Conservation (phyloP, 23 tunicate species). For the Halocynthia aurantium region DNA sequence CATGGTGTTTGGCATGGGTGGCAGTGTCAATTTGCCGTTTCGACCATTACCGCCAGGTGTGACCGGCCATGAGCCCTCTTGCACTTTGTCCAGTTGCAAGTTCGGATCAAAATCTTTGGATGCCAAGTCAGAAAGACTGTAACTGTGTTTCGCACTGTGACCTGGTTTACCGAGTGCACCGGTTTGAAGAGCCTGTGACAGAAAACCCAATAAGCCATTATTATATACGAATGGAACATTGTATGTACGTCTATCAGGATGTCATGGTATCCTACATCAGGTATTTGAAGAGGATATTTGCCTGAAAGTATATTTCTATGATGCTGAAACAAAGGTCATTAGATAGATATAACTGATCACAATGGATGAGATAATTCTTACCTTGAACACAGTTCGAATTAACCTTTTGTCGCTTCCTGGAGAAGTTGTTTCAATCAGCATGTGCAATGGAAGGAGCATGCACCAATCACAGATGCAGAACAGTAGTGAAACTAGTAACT, state of each 20-base stretch:
- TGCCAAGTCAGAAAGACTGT: conserved; percentile 72
- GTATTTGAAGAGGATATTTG: too few relatives aligned
- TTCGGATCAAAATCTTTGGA: conserved; percentile 72
- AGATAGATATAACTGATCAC: neutral
- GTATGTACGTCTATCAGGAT: too few relatives aligned
- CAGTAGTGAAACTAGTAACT: conserved; percentile 62
- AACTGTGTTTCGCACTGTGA: conserved; percentile 89
- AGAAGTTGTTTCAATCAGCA: conserved; percentile 38
- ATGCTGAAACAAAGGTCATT: too few relatives aligned
- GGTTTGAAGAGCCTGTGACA: conserved; percentile 70
- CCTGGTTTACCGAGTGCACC: conserved; percentile 85
- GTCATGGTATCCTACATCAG: too few relatives aligned
- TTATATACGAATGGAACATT: too few relatives aligned
- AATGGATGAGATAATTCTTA: conserved; percentile 1
- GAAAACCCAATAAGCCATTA: too few relatives aligned
- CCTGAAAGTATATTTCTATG: too few relatives aligned
- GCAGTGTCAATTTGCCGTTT: conserved; percentile 23
- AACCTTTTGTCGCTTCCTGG: conserved; percentile 62
- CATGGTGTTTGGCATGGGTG: conserved; percentile 7
- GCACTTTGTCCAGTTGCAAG: conserved; percentile 60
- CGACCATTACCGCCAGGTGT: neutral
- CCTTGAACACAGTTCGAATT: conserved; percentile 89
- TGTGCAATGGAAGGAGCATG: conserved; percentile 70
- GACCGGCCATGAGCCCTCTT: conserved; percentile 21
- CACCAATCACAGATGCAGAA: conserved; percentile 81